phyloP scores from a whole-genome alignment of 2,888 invertebrate genomes.

The Spodoptera picta region DNA sequence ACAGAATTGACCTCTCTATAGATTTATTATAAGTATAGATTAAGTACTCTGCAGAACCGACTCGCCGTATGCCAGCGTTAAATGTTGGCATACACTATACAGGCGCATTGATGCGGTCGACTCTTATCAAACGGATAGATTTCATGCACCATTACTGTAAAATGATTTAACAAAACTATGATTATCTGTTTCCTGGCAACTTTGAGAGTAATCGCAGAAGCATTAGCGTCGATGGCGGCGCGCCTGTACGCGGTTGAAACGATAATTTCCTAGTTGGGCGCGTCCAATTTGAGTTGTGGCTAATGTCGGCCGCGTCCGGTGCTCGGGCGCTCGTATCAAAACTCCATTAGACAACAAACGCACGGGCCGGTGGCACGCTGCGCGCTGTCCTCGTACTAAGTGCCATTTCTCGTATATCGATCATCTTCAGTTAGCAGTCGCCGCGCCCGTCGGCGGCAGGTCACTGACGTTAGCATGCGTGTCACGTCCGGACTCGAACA shows the following conservation, averaged over 20 bases:
- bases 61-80: too few species aligned
- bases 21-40: too few species aligned
- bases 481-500: constrained; percentile 40
- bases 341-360: constrained; percentile 52
- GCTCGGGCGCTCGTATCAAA: constrained; percentile 46
- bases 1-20: too few species aligned
- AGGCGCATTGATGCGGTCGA: not conserved
- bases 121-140: constrained; percentile 13
- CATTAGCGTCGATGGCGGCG: constrained; percentile 23
- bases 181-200: constrained; percentile 38
- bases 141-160: constrained; percentile 27
- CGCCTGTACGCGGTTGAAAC: constrained; percentile 32
- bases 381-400: constrained; percentile 11
- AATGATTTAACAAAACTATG: constrained; percentile 22
- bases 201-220: constrained; percentile 19
- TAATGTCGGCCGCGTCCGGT: constrained; percentile 45
- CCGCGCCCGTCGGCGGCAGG: too few species aligned
- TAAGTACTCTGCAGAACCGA: too few species aligned
- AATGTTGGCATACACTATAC: too few species aligned
- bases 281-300: constrained; percentile 46
- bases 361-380: not conserved
- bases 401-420: constrained; percentile 42
- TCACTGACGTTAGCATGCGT: constrained; percentile 22
- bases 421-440: not conserved
- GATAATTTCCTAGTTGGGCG: constrained; percentile 47